Conservation (phyloP, 2,888 invertebrate species). For the Tridacna crocea region DNA sequence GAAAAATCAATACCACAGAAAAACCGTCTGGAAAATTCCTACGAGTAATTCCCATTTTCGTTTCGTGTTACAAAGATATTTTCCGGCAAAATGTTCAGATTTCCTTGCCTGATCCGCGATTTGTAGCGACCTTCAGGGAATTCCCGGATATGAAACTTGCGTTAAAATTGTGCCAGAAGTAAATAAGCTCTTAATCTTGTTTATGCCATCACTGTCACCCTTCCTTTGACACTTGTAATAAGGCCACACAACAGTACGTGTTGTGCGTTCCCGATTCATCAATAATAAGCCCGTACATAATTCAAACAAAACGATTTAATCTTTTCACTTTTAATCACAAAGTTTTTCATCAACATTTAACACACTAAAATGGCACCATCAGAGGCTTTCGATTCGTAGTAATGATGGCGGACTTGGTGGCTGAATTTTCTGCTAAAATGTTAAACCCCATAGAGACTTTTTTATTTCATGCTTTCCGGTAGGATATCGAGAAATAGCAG, state of each 20-base stretch:
- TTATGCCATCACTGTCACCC: not conserved
- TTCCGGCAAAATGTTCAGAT: conserved; percentile 4
- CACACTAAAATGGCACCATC: too few species aligned
- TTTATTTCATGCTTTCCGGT: too few species aligned
- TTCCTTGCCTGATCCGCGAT: conserved; percentile 11
- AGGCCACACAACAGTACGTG: not conserved
- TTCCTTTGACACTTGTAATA: not conserved
- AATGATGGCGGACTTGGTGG: too few species aligned
- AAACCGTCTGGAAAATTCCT: not conserved
- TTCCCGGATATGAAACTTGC: not conserved
- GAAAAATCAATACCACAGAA: conserved; percentile 5
- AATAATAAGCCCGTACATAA: not conserved
- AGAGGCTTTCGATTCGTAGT: too few species aligned
- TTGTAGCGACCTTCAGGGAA: conserved; percentile 3
- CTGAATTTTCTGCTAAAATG: too few species aligned
- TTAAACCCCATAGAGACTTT: too few species aligned
- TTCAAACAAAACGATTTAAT: not conserved
- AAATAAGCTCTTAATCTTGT: conserved; percentile 4
- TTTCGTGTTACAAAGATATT: conserved; percentile 17
- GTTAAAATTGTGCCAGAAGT: conserved; percentile 6
- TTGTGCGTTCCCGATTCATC: not conserved
- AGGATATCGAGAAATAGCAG: too few species aligned
- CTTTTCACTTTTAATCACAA: too few species aligned
- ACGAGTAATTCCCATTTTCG: conserved; percentile 10
- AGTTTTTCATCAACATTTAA: too few species aligned